Base-by-base conservation (phyloP, 2,797 vertebrate genomes). In the Macroramphosus scolopax region DNA sequence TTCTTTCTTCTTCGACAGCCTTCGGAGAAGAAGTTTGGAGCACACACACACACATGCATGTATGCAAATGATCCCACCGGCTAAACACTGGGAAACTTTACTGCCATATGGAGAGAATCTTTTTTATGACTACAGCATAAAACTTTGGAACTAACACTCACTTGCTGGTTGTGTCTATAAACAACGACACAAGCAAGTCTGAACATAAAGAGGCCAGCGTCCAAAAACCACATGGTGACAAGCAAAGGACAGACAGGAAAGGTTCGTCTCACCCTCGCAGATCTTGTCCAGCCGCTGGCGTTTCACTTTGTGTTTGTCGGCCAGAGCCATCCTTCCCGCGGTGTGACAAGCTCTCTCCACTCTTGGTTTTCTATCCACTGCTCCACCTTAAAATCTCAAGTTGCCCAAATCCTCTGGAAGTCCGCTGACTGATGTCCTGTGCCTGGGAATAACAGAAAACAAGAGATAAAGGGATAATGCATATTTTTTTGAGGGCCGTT, bases 261-360 rank as follows among this genome's bases (percentile, higher is more conserved):
- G 8, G 13, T 38, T 16, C 12, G 12, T 39, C 75, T 77, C 77
- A 91, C 91, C 91, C 75, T 92, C 91, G 49, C 91, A 92, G 79
- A 92, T 92, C 72, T 68, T 83, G 82, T 92, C 91, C 40, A 92
- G 85, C 44, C 91, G 83, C 73, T 91, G 91, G 8, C 91, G 85
- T 63, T 92, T 92, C 39, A 92, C 91, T 89, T 90, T 91, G 62
- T 91, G 91, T 80, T 92, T 92, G 85, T 92, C 90, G 29, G 89
- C 63, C 78, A 91, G 82, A 75, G 91, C 87, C 90, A 91, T 91
- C 45, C 64, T 59, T 60, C 48, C 18, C 48, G 22, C 43, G 43
- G 57, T 38, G 49, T 39, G 16, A 63, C 51, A 38, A 5, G 16
- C 22, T 47, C 54, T 63, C 61, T 60, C 35, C 72, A 59, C 50